phyloP scores from a whole-genome alignment of 2,113 vertebrate genomes.

The Mobula hypostoma region DNA sequence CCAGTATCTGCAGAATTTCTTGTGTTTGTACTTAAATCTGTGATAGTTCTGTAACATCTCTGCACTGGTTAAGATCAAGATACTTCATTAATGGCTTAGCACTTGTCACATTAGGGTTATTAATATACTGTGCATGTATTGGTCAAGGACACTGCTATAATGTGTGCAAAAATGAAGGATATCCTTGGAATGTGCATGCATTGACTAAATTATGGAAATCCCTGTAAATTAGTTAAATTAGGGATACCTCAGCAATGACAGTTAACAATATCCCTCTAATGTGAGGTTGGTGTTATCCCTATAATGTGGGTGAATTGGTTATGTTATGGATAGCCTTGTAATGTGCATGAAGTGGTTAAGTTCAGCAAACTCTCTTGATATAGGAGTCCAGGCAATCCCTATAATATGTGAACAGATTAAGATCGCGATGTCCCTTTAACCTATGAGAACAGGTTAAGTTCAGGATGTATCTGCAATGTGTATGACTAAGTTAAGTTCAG shows the following conservation, averaged over 20 bases:
- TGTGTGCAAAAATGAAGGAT: not conserved
- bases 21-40: too few species aligned
- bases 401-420: not conserved
- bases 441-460: not conserved
- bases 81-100: not conserved
- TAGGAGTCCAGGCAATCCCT: not conserved
- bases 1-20: too few species aligned
- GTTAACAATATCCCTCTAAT: not conserved
- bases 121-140: not conserved
- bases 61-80: not conserved
- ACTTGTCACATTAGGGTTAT: not conserved
- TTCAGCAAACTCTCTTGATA: not conserved
- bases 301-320: not conserved
- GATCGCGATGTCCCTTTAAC: not conserved
- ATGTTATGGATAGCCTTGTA: not conserved
- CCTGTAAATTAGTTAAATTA: too few species aligned
- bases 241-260: too few species aligned
- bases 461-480: not conserved
- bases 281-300: not conserved
- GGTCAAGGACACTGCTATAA: not conserved
- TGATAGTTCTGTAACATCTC: not conserved
- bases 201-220: not conserved
- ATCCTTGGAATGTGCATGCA: not conserved
- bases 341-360: not conserved
- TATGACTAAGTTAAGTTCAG: not conserved